Base-by-base conservation (phyloP, 2,113 vertebrate species). In the Pavo muticus region DNA sequence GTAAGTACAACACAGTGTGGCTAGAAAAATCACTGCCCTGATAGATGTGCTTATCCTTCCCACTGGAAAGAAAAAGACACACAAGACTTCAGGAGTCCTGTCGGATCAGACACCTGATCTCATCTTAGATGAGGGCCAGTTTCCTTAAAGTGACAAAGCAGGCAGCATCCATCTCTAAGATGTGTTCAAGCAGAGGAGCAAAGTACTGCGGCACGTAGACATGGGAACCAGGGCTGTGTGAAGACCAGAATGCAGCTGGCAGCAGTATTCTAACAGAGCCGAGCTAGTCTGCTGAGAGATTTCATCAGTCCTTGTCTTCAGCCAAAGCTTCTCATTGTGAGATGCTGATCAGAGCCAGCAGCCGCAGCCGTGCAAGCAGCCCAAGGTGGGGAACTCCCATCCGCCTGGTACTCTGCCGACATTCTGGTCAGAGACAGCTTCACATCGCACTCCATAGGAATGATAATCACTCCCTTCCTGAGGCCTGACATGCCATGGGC, bases 401-500 rank as follows among this genome's bases (percentile, higher is more conserved):
- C 54, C 63, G 59, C 32, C 12, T 37, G 11, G 37, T 37, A 35
- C 39, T 65, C 50, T 88, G 59, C 48, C 35, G 59, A 76, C 44
- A 35, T 27, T 61, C 71, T 44, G 10, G 2, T 2, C 57, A 40
- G 74, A 85, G 27, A 90, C 73, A 81, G 78, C 91, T 94, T 89
- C 88, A 87, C 54, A 27, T 89, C 72, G 73, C 70, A 40, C 40
- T 82, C 40, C 92, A 87, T 59, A 91, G 95, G 94, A 95, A 96
- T 89, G 91, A 91, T 93, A 93, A 89, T 95, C 81, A 94, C 67
- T 71, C 67, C 92, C 87, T 95, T 78, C 73, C 88, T 72, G n/a
- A 61, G 88, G 77, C 70, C 80, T 93, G 96, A 93, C 91, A 84
- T 92, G 90, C 67, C 88, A 93, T 81, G 57, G 87, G 86, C 61